phyloP scores from a whole-genome alignment of 2,888 invertebrate genomes.

The Ferdinandea cuprea region DNA sequence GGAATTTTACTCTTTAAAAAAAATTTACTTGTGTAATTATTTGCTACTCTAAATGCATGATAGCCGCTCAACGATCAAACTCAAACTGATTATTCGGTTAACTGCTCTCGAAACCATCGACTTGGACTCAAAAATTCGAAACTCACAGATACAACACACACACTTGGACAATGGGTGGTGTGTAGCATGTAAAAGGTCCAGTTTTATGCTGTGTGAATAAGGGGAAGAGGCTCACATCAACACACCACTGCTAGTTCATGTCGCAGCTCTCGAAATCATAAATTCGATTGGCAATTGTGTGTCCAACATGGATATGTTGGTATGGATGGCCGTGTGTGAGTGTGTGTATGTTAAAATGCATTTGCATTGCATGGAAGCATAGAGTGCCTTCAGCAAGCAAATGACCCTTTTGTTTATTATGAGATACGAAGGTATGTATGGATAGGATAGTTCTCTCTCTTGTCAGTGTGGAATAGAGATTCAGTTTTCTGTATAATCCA shows the following conservation, averaged over 20 bases:
- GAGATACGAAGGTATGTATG: no score
- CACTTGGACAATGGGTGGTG: constrained; percentile 19
- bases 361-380: constrained; percentile 40
- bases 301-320: constrained; percentile 57
- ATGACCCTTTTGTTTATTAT: constrained; percentile 71
- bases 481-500: no score
- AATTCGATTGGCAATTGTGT: constrained; percentile 72
- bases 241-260: constrained; percentile 3
- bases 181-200: constrained; percentile 22
- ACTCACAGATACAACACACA: constrained; percentile 46
- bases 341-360: constrained; percentile 37
- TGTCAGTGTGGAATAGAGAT: constrained; percentile 1
- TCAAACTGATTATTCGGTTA: constrained; percentile 82
- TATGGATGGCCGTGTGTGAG: background rate
- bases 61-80: constrained; percentile 83
- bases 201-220: constrained; percentile 14
- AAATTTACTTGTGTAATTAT: constrained; percentile 32
- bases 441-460: constrained; percentile 10
- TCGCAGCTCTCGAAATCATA: constrained; percentile 52
- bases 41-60: constrained; percentile 79
- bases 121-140: constrained; percentile 41
- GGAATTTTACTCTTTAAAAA: constrained; percentile 47
- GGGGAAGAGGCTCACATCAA: constrained; percentile 23
- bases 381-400: constrained; percentile 36
- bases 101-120: constrained; percentile 81